Conservation (phyloP, 2,888 invertebrate genomes). For the Drosophila crucigera region DNA sequence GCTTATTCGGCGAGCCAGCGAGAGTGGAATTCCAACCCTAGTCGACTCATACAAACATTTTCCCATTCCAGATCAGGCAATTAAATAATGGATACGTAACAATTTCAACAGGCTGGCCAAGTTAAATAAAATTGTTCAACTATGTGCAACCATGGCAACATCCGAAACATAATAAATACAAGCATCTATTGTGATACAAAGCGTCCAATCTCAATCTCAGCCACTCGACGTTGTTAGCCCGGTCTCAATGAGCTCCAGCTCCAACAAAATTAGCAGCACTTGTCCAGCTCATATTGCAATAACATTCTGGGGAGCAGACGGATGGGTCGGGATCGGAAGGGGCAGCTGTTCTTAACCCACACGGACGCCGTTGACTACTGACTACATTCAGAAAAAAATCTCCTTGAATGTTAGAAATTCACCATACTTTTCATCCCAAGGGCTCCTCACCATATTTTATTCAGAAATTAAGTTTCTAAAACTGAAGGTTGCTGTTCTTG, state of each 20-base stretch:
- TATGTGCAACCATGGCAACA: neutral
- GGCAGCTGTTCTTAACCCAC: neutral
- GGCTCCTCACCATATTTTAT: neutral
- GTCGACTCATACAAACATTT: neutral
- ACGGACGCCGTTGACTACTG: neutral
- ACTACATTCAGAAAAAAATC: neutral
- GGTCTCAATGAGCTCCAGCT: neutral
- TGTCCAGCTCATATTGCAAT: conserved; percentile 17
- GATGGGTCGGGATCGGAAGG: neutral
- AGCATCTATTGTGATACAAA: neutral
- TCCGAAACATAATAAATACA: conserved; percentile 5
- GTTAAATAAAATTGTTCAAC: neutral
- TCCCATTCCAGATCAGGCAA: neutral
- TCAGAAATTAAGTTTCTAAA: neutral
- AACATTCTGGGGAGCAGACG: neutral
- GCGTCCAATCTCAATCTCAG: conserved; percentile 5
- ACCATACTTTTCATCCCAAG: neutral
- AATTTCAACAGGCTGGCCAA: neutral
- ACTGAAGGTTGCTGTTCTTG: neutral
- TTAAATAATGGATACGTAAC: neutral
- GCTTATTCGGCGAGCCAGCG: neutral
- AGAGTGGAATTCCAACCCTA: neutral
- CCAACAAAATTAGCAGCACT: neutral
- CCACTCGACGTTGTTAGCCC: neutral
- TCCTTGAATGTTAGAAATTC: neutral